Evolutionary conservation across 2,797 vertebrate species (phyloP).

Genomic region (Sebastiscus albofasciatus): DNA sequence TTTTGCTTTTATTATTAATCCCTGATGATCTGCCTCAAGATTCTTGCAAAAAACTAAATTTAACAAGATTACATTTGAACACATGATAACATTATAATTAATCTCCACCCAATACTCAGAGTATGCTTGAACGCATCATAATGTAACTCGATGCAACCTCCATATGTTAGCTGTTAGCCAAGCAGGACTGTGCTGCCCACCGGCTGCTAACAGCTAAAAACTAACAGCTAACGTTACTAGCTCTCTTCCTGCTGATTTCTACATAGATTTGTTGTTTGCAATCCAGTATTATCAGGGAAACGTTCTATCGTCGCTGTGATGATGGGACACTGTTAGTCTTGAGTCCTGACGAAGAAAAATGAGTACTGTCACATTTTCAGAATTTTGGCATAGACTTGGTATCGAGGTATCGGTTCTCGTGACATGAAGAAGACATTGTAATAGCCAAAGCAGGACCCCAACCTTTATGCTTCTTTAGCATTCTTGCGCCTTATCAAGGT

Average conservation of each 20-base stretch:
- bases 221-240: background rate
- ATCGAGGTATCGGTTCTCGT: background rate
- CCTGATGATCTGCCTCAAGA: no score
- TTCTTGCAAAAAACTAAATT: no score
- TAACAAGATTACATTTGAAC: background rate
- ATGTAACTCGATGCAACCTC: background rate
- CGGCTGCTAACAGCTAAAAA: background rate
- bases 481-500: constrained; percentile 26
- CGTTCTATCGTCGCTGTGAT: accelerated
- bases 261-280: no score
- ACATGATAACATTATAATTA: background rate
- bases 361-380: background rate
- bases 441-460: background rate
- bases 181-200: background rate
- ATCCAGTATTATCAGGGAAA: background rate
- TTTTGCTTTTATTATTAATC: no score
- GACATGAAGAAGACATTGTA: background rate
- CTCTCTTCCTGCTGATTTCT: background rate
- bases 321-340: background rate
- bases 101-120: background rate
- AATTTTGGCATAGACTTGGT: background rate
- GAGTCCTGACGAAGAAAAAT: background rate
- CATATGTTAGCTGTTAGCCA: background rate
- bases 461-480: background rate
- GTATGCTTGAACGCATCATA: background rate